Percentiles rank a stretch among this genome's conserved stretches.
phyloP scores from a whole-genome alignment of 2,113 vertebrate genomes.

The Bos javanicus region DNA sequence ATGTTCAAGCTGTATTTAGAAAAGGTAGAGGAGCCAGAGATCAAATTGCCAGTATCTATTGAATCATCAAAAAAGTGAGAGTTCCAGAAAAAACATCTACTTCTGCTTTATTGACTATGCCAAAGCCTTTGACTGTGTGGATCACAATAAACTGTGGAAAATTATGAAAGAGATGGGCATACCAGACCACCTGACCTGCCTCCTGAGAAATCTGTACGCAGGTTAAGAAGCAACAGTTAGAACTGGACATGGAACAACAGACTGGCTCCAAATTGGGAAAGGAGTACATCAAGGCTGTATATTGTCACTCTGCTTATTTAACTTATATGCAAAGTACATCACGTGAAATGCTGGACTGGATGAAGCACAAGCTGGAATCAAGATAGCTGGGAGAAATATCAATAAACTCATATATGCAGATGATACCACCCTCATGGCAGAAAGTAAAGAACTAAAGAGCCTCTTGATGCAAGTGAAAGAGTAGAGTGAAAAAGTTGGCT shows the following conservation, averaged over 20 bases:
- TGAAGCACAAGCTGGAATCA: not conserved
- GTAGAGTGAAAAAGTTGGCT: not conserved
- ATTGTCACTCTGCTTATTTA: not conserved
- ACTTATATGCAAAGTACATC: not conserved
- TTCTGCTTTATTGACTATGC: not conserved
- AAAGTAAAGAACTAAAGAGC: not conserved
- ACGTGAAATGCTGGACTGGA: accelerated
- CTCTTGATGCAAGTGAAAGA: not conserved
- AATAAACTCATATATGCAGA: not conserved
- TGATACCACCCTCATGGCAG: not conserved
- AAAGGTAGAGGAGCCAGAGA: not conserved
- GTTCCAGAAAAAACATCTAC: not conserved
- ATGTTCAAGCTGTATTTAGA: not conserved
- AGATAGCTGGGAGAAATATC: accelerated
- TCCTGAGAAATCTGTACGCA: not conserved
- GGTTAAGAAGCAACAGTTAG: not conserved
- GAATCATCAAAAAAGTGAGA: not conserved
- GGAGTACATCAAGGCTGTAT: not conserved
- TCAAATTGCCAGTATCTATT: not conserved
- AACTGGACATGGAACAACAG: not conserved
- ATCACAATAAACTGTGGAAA: not conserved
- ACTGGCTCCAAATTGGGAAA: not conserved
- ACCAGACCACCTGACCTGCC: not conserved
- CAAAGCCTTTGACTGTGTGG: not conserved
- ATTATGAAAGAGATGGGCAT: not conserved